Conservation (phyloP, 2,888 invertebrate species). For the Tenthredo notha region DNA sequence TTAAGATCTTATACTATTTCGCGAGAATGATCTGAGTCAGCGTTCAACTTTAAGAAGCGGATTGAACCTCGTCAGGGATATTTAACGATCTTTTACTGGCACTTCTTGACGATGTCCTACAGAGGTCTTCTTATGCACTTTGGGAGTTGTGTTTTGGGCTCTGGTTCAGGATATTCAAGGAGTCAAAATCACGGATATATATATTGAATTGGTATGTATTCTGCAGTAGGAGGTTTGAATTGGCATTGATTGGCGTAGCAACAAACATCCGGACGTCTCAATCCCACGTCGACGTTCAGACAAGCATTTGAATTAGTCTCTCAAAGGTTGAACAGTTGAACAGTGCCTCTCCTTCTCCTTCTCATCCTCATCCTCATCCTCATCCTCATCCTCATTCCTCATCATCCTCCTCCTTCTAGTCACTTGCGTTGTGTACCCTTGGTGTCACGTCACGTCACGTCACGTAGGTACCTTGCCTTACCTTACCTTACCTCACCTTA, state of each 20-base stretch:
- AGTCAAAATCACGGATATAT: background rate
- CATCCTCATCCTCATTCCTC: background rate
- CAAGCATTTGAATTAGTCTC: conserved; percentile 44
- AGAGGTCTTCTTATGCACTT: background rate
- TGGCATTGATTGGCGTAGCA: conserved; percentile 70
- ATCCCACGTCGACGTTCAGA: conserved; percentile 61
- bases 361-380: background rate
- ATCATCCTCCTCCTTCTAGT: background rate
- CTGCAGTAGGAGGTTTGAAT: conserved; percentile 65
- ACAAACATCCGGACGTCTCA: conserved; percentile 72
- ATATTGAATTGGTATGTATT: conserved; percentile 31
- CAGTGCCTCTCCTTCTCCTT: background rate
- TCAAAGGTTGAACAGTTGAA: conserved; percentile 35
- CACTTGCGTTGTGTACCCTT: background rate
- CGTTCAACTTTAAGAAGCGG: conserved; percentile 6
- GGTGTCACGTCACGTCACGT: conserved; percentile 10
- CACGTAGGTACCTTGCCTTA: conserved; percentile 5
- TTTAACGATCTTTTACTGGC: background rate
- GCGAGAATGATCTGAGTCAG: conserved; percentile 9
- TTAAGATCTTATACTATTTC: conserved; percentile 22
- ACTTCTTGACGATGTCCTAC: background rate
- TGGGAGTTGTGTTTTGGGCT: background rate
- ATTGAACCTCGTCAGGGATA: background rate
- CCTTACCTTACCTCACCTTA: background rate
- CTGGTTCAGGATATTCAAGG: background rate